Evolutionary conservation across 2,113 vertebrate genomes (phyloP), one percentile per base, ranked within the genome.

Genomic region (Chrysochloris asiatica): DNA sequence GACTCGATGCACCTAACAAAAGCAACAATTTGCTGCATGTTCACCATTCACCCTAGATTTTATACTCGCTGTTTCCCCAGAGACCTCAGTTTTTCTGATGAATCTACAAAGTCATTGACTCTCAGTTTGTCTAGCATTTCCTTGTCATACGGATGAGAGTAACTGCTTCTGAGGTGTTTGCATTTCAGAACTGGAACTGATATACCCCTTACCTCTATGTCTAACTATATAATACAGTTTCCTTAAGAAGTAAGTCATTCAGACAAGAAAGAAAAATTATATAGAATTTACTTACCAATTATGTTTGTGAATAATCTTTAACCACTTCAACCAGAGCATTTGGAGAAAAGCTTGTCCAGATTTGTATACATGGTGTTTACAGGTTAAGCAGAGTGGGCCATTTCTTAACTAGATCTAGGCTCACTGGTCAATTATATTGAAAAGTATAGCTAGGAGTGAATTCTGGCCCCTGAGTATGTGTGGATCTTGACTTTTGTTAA

Each of bases 171-270:
- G 90, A 56, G 9, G 11, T 86, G 1, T 43, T 80, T 88, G 72
- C 12, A 36, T 33, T 38, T 67, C 47, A 12, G 33, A 83, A 17
- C 50, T 76, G 71, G 90, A 93, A 72, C 7, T 19, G 19, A 43
- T 16, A 91, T 82, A 50, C 69, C 3, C 69, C 69, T 95, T 28
- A 69, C 38, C 8, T 87, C 1, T 63, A 8, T 43, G 67, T 50
- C 71, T 73, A 61, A 24, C 72, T 77, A 38, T 85, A 73, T 77
- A 90, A 67, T 67, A 75, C 30, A 47, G 6, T 72, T 77, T 80
- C 9, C 45, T 87, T 79, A 84, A 80, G 50, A 85, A 82, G 86
- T 52, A 24, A 81, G 89, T 82, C 76, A 47, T 81, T 26, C 36
- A 90, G 5, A 72, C 30, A 90, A 73, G 21, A 45, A 86, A 59